Evolutionary conservation across 2,797 vertebrate genomes (phyloP).

Genomic region (Aratinga solstitialis): DNA sequence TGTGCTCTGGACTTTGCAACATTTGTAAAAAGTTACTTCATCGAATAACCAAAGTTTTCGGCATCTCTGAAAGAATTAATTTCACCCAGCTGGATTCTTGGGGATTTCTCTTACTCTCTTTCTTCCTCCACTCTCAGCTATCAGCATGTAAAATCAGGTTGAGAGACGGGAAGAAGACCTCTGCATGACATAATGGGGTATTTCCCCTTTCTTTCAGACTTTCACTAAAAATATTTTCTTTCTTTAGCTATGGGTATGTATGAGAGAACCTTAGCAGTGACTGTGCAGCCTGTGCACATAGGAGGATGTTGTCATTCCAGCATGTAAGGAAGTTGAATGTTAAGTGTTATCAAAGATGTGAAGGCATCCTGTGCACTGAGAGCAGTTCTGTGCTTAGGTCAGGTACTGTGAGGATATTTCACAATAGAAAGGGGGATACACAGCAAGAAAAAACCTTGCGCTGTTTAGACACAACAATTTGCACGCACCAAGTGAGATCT

Average conservation of each 20-base stretch:
- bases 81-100: background rate
- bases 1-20: background rate
- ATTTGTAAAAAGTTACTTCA: background rate
- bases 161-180: background rate
- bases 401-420: background rate
- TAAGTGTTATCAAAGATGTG: background rate
- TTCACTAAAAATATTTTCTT: background rate
- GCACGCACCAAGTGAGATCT: background rate
- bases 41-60: background rate
- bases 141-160: background rate
- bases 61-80: background rate
- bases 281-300: background rate
- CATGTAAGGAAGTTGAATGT: background rate
- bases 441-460: background rate
- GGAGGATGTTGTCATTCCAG: background rate
- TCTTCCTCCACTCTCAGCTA: background rate
- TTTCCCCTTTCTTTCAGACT: background rate
- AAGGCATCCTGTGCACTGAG: background rate
- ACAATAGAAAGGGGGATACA: background rate
- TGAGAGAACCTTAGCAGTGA: background rate
- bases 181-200: background rate
- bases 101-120: background rate
- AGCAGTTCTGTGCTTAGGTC: background rate
- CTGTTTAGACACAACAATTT: background rate
- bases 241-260: background rate